Conservation (phyloP, 2,888 invertebrate species). For the Noctua janthe region DNA sequence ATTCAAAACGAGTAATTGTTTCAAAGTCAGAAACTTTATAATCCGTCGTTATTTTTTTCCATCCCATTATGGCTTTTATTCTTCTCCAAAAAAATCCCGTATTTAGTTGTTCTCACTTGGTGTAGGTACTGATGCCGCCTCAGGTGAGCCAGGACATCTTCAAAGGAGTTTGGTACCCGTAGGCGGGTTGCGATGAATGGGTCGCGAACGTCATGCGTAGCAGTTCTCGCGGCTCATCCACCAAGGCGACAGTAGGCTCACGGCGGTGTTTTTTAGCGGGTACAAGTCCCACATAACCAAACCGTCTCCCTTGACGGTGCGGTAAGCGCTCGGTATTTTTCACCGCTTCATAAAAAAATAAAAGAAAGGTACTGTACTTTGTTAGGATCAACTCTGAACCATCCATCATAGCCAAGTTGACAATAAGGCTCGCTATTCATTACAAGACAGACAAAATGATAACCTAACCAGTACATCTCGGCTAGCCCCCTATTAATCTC, state of each 20-base stretch:
- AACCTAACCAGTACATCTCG: conserved; percentile 4
- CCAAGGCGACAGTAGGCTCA: too few species aligned
- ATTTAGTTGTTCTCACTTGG: not conserved
- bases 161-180: too few species aligned
- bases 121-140: too few species aligned
- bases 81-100: not conserved
- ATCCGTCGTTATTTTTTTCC: not conserved
- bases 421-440: conserved; percentile 16
- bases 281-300: too few species aligned
- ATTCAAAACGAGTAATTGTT: not conserved
- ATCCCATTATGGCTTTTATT: not conserved
- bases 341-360: too few species aligned
- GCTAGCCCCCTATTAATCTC: conserved; percentile 22
- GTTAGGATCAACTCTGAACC: not conserved
- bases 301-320: too few species aligned
- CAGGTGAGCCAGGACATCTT: too few species aligned
- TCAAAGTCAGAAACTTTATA: not conserved
- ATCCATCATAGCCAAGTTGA: conserved; percentile 1
- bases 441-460: conserved; percentile 25
- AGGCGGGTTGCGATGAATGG: too few species aligned
- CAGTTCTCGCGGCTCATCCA: too few species aligned
- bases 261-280: too few species aligned
- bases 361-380: not conserved
- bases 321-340: too few species aligned
- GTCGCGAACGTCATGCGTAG: too few species aligned